phyloP scores from a whole-genome alignment of 2,113 vertebrate species.

The Callocephalon fimbriatum region DNA sequence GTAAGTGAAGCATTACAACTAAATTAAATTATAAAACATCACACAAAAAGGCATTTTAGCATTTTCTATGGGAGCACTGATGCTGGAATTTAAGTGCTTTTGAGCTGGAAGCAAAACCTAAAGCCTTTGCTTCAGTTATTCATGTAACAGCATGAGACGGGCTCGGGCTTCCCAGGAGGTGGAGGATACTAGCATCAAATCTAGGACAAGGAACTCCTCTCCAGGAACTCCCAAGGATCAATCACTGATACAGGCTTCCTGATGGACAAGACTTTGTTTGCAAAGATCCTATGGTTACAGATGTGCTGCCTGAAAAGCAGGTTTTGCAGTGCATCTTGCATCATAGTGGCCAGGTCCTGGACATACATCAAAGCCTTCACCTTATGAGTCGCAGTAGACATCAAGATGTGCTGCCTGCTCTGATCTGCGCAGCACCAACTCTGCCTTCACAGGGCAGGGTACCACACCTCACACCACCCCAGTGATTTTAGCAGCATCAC shows the following conservation, averaged over 20 bases:
- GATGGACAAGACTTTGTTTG: not conserved
- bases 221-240: not conserved
- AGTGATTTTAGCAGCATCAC: not conserved
- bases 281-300: not conserved
- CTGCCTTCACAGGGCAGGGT: not conserved
- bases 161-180: not conserved
- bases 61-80: not conserved
- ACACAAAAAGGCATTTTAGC: not conserved
- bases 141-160: not conserved
- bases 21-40: not conserved
- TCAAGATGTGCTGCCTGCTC: constrained; percentile 53
- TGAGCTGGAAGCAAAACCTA: not conserved
- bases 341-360: not conserved
- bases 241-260: constrained; percentile 16
- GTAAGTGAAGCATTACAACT: not conserved
- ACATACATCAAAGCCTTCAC: constrained; percentile 54
- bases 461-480: constrained; percentile 40
- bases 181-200: not conserved
- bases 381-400: constrained; percentile 21
- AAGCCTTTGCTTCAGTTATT: not conserved
- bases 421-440: constrained; percentile 1
- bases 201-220: not conserved
- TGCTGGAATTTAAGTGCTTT: not conserved
- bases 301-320: constrained; percentile 33
- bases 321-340: constrained; percentile 25